phyloP scores from a whole-genome alignment of 2,888 invertebrate genomes.

The Thymelicus sylvestris region DNA sequence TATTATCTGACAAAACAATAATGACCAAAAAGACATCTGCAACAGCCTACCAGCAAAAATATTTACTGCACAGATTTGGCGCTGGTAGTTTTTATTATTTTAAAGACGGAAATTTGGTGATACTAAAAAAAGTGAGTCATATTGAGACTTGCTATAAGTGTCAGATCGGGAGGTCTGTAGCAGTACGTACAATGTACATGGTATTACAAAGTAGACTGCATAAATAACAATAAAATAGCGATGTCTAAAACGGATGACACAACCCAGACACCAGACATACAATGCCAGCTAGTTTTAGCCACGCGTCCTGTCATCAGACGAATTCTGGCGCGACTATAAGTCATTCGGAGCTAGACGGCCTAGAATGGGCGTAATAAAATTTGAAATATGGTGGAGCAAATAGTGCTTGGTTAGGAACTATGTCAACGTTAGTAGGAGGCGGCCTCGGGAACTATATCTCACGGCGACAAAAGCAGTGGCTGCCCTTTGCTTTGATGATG shows the following conservation, averaged over 20 bases:
- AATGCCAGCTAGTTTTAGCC: slow-evolving; percentile 8
- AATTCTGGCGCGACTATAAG: slow-evolving; percentile 8
- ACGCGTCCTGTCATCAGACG: slow-evolving; percentile 12
- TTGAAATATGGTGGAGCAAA: slow-evolving; percentile 41
- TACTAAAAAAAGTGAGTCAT: no score
- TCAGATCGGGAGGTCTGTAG: background rate
- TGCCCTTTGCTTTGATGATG: slow-evolving; percentile 9
- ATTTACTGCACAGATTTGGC: no score
- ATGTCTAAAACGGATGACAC: background rate
- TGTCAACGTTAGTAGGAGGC: slow-evolving; percentile 40
- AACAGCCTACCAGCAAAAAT: no score
- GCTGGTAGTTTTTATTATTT: no score
- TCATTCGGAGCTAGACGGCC: slow-evolving; percentile 25
- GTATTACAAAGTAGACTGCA: background rate
- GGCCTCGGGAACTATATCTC: slow-evolving; percentile 24
- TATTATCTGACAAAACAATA: no score
- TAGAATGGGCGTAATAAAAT: slow-evolving; percentile 43
- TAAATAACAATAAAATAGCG: background rate
- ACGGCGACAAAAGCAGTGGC: slow-evolving; percentile 25
- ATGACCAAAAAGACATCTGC: no score
- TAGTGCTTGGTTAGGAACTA: slow-evolving; percentile 24
- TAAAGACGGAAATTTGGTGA: no score
- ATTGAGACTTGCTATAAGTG: no score
- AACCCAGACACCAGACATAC: background rate
- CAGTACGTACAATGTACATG: no score